These are phyloP conservation scores for Drosophila kokeensis DNA, from an alignment of 2,888 invertebrate species.

Conservation along the genomic window DNA sequence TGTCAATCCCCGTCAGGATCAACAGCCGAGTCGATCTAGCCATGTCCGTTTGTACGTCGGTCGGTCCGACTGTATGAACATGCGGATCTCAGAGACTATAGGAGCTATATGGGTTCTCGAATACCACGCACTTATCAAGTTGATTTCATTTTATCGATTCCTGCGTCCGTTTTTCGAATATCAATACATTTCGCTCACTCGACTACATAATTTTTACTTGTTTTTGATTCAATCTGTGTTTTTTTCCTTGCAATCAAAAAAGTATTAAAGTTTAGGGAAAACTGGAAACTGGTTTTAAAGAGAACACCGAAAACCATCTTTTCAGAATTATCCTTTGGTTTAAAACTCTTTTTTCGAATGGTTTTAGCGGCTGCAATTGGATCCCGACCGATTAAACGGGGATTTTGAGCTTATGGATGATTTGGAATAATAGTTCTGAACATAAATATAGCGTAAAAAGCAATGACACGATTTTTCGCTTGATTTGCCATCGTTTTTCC, in stretches of 20 bases:
- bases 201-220: neutral
- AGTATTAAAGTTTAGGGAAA: neutral
- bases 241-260: neutral
- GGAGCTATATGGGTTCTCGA: neutral
- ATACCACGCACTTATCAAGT: neutral
- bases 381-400: neutral
- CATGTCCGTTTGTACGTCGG: neutral
- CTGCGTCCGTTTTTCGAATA: neutral
- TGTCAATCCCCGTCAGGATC: neutral
- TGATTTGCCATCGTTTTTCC: constrained; percentile 6
- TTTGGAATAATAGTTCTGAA: too few relatives aligned
- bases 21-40: neutral
- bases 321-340: neutral
- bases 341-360: neutral
- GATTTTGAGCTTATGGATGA: too few relatives aligned
- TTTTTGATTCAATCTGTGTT: neutral
- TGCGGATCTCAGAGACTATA: neutral
- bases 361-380: neutral
- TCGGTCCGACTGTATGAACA: neutral
- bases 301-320: neutral
- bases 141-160: neutral
- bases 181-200: neutral
- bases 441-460: neutral
- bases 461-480: neutral
- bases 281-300: neutral